Percentiles rank a stretch among this genome's conserved stretches.
These are phyloP conservation scores for Melinaea marsaeus DNA, from an alignment of 2,888 invertebrate genomes.

Conservation along the genomic window DNA sequence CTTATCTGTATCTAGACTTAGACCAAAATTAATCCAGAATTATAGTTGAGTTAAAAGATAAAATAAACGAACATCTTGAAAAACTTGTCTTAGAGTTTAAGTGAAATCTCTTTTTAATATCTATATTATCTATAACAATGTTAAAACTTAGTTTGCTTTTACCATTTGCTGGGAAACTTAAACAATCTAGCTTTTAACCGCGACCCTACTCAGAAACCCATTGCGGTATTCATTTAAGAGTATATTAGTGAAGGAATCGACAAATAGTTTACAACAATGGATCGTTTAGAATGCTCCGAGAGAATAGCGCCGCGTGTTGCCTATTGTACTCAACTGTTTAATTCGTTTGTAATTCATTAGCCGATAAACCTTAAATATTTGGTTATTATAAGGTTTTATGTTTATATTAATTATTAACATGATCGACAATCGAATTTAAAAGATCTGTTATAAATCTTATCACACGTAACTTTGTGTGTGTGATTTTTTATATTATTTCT, in stretches of 20 bases:
- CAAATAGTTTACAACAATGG: slow-evolving; percentile 2
- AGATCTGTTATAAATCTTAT: no score
- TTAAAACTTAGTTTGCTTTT: no score
- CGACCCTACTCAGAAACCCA: not conserved
- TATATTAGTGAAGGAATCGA: not conserved
- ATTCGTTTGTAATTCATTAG: slow-evolving; percentile 12
- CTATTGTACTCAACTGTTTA: slow-evolving; percentile 21
- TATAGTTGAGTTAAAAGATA: no score
- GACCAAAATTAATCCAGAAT: not conserved
- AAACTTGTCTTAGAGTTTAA: no score
- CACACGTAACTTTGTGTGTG: no score
- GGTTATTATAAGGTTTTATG: not conserved
- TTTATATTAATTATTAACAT: no score
- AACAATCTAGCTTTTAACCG: no score
- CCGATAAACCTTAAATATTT: not conserved
- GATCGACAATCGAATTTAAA: no score
- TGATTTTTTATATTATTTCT: not conserved
- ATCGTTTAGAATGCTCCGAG: slow-evolving; percentile 3
- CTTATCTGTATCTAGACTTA: not conserved
- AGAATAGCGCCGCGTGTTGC: slow-evolving; percentile 20
- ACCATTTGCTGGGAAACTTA: no score
- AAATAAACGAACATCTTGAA: no score
- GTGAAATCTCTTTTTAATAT: no score
- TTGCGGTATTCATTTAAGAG: slow-evolving; percentile 6
- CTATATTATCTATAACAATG: no score